These are phyloP conservation scores for Metacarcinus magister DNA, from an alignment of 2,888 invertebrate species.

Conservation along the genomic window DNA sequence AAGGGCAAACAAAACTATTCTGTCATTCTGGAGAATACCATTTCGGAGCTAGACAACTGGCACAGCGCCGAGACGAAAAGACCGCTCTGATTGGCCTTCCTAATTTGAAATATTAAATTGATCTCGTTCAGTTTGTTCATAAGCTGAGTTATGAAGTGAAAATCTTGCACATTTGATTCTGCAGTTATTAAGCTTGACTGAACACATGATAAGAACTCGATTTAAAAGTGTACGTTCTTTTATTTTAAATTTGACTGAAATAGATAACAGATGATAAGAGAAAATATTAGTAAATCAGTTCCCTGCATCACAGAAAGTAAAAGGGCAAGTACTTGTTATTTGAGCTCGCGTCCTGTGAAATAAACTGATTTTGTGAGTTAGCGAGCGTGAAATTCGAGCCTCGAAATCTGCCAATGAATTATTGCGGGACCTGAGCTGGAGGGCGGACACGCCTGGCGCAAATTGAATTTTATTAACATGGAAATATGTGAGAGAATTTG, in stretches of 20 bases:
- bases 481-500: slow-evolving; percentile 53
- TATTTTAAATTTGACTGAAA: neutral
- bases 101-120: neutral
- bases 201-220: neutral
- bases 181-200: neutral
- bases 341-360: slow-evolving; percentile 46
- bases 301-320: neutral
- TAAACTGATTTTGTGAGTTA: slow-evolving; percentile 53
- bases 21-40: slow-evolving; percentile 1
- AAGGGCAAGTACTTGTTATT: slow-evolving; percentile 49
- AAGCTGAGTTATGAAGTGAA: neutral
- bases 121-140: neutral
- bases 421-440: slow-evolving; percentile 42
- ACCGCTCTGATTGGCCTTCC: neutral
- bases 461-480: slow-evolving; percentile 51
- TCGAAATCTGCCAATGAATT: slow-evolving; percentile 53
- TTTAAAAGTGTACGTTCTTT: neutral
- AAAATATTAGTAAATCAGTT: neutral
- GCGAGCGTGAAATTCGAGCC: slow-evolving; percentile 51
- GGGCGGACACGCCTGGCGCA: slow-evolving; percentile 51
- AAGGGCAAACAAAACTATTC: neutral
- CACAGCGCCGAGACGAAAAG: neutral
- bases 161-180: neutral
- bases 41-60: neutral
- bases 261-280: neutral